These are phyloP conservation scores for Thryonomys swinderianus DNA, from an alignment of 2,113 vertebrate genomes.

Conservation along the genomic window DNA sequence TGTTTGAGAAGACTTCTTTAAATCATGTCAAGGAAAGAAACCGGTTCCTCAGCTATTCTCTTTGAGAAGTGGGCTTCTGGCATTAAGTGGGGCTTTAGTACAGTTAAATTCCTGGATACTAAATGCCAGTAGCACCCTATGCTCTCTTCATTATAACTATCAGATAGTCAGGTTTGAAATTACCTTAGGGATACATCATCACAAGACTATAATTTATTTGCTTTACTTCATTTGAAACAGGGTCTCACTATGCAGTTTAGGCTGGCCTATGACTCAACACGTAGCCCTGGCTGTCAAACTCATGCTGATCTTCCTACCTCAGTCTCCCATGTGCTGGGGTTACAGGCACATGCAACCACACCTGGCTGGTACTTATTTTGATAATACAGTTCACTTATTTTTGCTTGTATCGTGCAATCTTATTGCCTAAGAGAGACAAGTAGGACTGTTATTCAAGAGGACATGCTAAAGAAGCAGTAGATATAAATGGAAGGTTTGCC, in stretches of 20 bases:
- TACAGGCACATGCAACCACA: not conserved
- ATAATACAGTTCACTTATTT: not conserved
- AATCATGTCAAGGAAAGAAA: not conserved
- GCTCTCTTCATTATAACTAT: not conserved
- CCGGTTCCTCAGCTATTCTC: not conserved
- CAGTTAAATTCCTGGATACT: not conserved
- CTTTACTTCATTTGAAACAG: not conserved
- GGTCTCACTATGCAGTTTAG: not conserved
- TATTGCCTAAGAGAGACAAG: not conserved
- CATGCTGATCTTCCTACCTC: not conserved
- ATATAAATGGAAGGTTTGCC: not conserved
- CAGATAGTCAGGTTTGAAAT: not conserved
- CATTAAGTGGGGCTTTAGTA: not conserved
- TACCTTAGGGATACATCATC: not conserved
- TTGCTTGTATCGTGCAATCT: not conserved
- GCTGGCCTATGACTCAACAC: not conserved
- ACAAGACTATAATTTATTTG: not conserved
- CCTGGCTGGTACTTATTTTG: not conserved
- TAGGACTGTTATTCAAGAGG: not conserved
- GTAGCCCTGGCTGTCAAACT: not conserved
- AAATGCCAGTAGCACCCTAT: not conserved
- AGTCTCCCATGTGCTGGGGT: not conserved
- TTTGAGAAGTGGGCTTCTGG: fast-evolving
- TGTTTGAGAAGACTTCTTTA: not conserved
- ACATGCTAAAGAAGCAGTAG: not conserved